Conservation (phyloP, 2,888 invertebrate genomes). For the Sericinus montela region DNA sequence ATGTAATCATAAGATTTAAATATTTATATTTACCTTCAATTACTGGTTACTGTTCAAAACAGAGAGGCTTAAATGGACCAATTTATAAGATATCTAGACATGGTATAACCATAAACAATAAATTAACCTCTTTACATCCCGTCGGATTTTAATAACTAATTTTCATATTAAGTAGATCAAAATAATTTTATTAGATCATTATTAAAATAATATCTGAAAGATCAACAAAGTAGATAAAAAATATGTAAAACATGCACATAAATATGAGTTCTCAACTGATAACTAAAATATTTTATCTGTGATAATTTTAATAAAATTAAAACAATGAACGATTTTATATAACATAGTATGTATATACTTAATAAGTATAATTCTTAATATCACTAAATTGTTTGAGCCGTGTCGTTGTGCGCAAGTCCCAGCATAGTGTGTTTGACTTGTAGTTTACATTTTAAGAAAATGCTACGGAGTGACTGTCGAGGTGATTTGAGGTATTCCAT, state of each 20-base stretch:
- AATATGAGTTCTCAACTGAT: not conserved
- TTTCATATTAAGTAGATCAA: constrained; percentile 1
- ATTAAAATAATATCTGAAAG: constrained; percentile 16
- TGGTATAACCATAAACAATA: not conserved
- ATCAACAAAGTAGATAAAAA: constrained; percentile 15
- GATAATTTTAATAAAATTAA: constrained; percentile 15
- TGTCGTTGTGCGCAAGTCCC: constrained; percentile 4
- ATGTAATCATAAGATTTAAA: not conserved
- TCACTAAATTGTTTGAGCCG: constrained; percentile 34
- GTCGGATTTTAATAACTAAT: not conserved
- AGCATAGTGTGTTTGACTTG: not conserved
- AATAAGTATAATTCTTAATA: constrained; percentile 26
- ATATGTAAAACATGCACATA: constrained; percentile 3
- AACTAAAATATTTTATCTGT: constrained; percentile 9
- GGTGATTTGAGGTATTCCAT: not conserved
- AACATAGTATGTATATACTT: constrained; percentile 22
- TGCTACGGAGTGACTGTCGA: not conserved
- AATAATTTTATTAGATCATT: constrained; percentile 3
- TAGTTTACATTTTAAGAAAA: no score
- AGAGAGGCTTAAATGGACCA: constrained; percentile 4
- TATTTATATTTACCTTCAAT: not conserved
- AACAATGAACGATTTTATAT: constrained; percentile 18
- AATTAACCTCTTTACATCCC: constrained; percentile 14
- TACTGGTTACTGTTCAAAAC: not conserved
- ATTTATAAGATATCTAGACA: not conserved